A percentile compares a stretch with the other conserved stretches of the same genome.
Evolutionary conservation across 2,113 vertebrate species (phyloP).

Genomic region (Alethe castanea): DNA sequence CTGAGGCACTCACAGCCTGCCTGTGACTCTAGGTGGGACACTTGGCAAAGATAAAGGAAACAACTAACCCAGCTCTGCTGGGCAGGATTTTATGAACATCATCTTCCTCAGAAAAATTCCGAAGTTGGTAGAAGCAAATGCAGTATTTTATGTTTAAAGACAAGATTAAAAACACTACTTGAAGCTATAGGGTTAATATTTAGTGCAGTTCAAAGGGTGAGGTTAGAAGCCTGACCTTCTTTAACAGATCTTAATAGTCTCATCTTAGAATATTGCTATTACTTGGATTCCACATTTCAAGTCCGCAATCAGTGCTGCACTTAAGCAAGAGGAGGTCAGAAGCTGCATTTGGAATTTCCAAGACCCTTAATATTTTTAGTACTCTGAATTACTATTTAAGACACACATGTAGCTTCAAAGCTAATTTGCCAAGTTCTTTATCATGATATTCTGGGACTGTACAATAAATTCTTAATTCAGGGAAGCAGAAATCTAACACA

Average conservation of each 20-base stretch:
- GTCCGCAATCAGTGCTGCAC: neutral
- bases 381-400: neutral
- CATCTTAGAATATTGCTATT: neutral
- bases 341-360: neutral
- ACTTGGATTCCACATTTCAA: neutral
- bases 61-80: neutral
- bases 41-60: neutral
- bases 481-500: neutral
- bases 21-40: neutral
- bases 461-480: neutral
- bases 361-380: neutral
- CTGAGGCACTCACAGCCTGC: neutral
- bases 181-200: neutral
- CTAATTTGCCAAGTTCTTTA: neutral
- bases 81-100: neutral
- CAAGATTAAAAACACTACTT: neutral
- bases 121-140: neutral
- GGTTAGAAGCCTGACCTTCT: neutral
- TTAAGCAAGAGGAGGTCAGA: constrained; percentile 16
- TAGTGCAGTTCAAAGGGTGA: neutral
- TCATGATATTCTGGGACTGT: neutral
- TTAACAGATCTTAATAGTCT: neutral
- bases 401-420: neutral
- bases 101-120: neutral
- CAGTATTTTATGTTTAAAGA: neutral